Percentiles rank a stretch among this genome's conserved stretches.
phyloP scores from a whole-genome alignment of 2,113 vertebrate species.

The Sminthopsis crassicaudata region DNA sequence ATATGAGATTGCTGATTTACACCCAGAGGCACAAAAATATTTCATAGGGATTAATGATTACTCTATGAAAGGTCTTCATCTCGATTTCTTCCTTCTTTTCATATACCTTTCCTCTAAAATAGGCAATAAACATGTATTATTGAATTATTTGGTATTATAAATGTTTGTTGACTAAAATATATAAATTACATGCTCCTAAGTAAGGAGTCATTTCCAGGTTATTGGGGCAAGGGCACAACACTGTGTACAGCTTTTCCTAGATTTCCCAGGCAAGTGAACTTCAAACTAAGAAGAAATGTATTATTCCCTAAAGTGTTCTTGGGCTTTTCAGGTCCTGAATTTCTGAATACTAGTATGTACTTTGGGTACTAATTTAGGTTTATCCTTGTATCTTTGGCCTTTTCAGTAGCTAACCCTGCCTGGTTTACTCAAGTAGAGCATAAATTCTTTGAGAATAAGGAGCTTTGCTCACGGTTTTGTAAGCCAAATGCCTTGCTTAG shows the following conservation, averaged over 20 bases:
- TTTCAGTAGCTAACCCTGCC: not conserved
- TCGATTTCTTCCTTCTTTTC: not conserved
- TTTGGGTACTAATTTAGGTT: not conserved
- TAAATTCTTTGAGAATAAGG: not conserved
- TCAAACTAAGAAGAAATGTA: not conserved
- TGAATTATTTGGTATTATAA: not conserved
- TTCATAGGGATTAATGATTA: not conserved
- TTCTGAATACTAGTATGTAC: not conserved
- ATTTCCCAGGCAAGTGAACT: not conserved
- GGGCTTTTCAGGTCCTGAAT: not conserved
- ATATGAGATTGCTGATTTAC: not conserved
- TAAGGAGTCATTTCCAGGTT: not conserved
- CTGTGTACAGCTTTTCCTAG: not conserved
- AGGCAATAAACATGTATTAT: not conserved
- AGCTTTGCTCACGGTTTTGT: not conserved
- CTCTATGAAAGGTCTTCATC: not conserved
- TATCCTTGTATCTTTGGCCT: not conserved
- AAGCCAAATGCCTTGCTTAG: too few species aligned
- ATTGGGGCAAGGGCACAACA: not conserved
- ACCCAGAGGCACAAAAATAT: not conserved
- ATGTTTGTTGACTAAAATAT: not conserved
- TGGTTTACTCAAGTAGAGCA: not conserved
- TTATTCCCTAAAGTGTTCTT: not conserved
- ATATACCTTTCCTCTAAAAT: not conserved
- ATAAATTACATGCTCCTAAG: not conserved